Base-by-base conservation (phyloP, 64 coral and sea anemone genomes). In the Stichodactyla mertensii region DNA sequence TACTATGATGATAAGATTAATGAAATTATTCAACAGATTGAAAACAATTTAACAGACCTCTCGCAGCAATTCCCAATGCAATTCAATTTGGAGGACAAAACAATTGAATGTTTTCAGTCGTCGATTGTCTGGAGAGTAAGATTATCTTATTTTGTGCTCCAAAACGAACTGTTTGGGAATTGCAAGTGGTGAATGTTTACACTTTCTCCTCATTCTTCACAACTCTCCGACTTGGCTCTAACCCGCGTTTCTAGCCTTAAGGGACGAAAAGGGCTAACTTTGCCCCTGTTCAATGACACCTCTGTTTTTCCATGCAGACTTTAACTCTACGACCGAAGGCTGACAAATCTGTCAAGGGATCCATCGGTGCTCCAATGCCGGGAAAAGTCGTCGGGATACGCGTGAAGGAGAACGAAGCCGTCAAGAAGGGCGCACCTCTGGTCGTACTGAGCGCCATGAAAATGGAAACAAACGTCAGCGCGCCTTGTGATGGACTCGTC, bases 361-460 rank as follows among this genome's bases (percentile, higher is more conserved):
- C 97, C 6, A 90, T 99, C 6, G 97, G 97, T 55, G 97, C 97
- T 45, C 97, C 97, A 18, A 99, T 99, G 97, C 97, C 97, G 0
- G 97, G 97, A 5, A 94, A 99, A 54, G 97, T 99, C 3, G 97
- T 99, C 0, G 93, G 90, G 36, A 61, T 99, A 16, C 90, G 97
- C 0, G 97, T 95, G 4, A 99, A 99, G 28, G 97, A 99, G 86
- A 92, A 92, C 6, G 93, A 99, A 52, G 86, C 92, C 16, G 97
- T 99, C 16, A 87, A 92, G 88, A 95, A 99, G 64, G 97, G 97
- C 31, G 52, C 69, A 18, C 97, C 97, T 6, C 77, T 99, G 58
- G 91, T 99, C 13, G 96, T 98, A 16, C 90, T 98, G 1, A 98
- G 96, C 81, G 96, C 96, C 82, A 98, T 98, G 96, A 98, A 98